Evolutionary conservation across 2,888 invertebrate genomes (phyloP).

Genomic region (Pemphredon lugubris): DNA sequence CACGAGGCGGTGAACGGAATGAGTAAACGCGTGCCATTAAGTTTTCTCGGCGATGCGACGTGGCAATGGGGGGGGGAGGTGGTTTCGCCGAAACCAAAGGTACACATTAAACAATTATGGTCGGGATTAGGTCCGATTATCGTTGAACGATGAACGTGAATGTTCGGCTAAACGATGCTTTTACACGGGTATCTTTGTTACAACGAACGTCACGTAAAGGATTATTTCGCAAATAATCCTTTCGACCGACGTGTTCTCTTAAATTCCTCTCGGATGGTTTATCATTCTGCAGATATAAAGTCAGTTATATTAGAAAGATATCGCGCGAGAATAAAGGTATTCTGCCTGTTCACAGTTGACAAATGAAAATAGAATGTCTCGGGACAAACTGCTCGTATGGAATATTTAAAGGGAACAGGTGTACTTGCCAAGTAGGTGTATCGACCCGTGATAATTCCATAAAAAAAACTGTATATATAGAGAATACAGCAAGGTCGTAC

Average conservation of each 20-base stretch:
- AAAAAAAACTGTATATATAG: background rate
- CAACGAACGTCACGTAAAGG: background rate
- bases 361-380: too few relatives aligned
- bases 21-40: constrained; percentile 63
- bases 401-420: background rate
- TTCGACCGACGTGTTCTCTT: background rate
- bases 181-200: too few relatives aligned
- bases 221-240: background rate
- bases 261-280: too few relatives aligned
- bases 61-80: constrained; percentile 9
- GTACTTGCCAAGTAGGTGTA: constrained; percentile 32
- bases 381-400: background rate
- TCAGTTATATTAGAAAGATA: too few relatives aligned
- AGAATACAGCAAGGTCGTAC: constrained; percentile 3
- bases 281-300: too few relatives aligned
- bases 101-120: constrained; percentile 39
- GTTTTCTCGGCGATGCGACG: constrained; percentile 34
- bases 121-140: constrained; percentile 1
- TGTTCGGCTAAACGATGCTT: too few relatives aligned
- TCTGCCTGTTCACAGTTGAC: too few relatives aligned
- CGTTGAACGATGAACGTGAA: background rate
- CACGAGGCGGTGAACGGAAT: constrained; percentile 42
- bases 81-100: constrained; percentile 4
- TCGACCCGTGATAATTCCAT: constrained; percentile 33
- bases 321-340: too few relatives aligned